Percentiles rank a stretch among this genome's conserved stretches.
phyloP scores from a whole-genome alignment of 2,888 invertebrate species.

The Aleiodes alternator region DNA sequence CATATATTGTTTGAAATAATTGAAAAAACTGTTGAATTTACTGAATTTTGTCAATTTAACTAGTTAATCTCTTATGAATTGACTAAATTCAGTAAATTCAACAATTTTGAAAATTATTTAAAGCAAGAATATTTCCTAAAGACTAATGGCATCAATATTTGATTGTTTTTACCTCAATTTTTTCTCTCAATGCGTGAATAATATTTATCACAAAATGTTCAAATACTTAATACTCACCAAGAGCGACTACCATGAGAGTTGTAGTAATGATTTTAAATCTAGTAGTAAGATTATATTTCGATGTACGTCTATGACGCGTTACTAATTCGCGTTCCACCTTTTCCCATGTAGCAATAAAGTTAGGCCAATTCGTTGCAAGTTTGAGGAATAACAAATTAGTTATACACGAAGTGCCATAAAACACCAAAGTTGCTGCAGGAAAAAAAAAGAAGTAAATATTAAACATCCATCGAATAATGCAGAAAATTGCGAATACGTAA shows the following conservation, averaged over 20 bases:
- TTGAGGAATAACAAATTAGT: slow-evolving; percentile 78
- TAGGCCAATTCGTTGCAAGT: slow-evolving; percentile 78
- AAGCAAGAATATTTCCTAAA: no score
- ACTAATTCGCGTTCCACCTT: slow-evolving; percentile 75
- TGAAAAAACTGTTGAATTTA: no score
- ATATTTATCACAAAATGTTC: no score
- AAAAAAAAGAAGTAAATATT: slow-evolving; percentile 4
- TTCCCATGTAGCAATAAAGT: slow-evolving; percentile 76
- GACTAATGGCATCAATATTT: no score
- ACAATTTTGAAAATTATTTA: no score
- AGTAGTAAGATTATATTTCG: slow-evolving; percentile 63
- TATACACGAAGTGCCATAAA: slow-evolving; percentile 78
- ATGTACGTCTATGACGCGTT: slow-evolving; percentile 59
- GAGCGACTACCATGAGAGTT: slow-evolving; percentile 75
- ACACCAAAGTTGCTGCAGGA: slow-evolving; percentile 75
- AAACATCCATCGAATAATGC: slow-evolving; percentile 9
- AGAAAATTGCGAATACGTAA: background rate
- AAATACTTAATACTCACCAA: slow-evolving; percentile 55
- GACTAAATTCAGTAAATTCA: no score
- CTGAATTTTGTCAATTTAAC: no score
- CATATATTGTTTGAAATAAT: no score
- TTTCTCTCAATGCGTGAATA: no score
- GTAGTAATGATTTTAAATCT: slow-evolving; percentile 75
- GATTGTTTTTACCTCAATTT: no score
- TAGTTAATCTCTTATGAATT: no score